A percentile compares a stretch with the other conserved stretches of the same genome.
These are phyloP conservation scores for Apocrypta bakeri DNA, from an alignment of 1,140 invertebrate species.

Conservation along the genomic window DNA sequence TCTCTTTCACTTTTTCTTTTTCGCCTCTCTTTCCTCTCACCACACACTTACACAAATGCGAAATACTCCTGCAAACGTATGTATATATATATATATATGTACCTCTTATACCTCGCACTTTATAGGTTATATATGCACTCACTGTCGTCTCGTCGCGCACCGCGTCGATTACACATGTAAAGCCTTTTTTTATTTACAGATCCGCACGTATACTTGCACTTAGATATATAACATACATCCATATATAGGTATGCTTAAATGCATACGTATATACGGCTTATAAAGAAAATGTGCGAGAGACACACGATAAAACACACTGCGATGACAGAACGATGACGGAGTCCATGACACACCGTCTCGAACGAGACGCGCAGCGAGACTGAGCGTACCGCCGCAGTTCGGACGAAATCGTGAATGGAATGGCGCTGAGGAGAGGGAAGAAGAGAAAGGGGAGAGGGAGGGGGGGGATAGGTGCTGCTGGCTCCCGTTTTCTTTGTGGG, in stretches of 20 bases:
- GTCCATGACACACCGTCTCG: slow-evolving; percentile 34
- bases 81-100: not conserved
- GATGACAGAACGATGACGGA: not conserved
- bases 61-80: not conserved
- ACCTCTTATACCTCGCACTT: not conserved
- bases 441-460: not conserved
- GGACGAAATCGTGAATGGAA: slow-evolving; percentile 18
- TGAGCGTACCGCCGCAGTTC: slow-evolving; percentile 1
- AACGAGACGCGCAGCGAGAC: slow-evolving; percentile 50
- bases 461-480: not conserved
- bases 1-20: not conserved
- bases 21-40: not conserved
- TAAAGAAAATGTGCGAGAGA: no score
- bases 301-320: not conserved
- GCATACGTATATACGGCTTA: no score
- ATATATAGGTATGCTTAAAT: no score
- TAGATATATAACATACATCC: no score
- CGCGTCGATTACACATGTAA: no score
- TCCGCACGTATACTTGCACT: not conserved
- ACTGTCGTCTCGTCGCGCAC: not conserved
- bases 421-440: not conserved
- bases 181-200: no score
- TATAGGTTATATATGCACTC: not conserved
- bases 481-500: slow-evolving; percentile 1
- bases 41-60: slow-evolving; percentile 7